Evolutionary conservation across 1,140 invertebrate genomes (phyloP).

Genomic region (Diorhabda sublineata): DNA sequence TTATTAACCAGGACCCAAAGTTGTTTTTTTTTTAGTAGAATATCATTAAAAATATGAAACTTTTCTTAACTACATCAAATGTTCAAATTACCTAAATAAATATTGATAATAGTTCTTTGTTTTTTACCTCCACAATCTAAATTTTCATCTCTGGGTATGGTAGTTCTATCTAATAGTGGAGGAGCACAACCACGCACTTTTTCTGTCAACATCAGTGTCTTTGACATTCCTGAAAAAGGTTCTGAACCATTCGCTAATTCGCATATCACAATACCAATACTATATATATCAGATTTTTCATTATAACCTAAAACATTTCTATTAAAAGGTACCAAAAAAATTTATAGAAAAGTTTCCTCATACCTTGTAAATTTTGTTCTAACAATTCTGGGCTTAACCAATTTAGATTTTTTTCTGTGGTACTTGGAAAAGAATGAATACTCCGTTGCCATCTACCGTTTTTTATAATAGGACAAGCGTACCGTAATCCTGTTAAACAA

Average conservation of each 20-base stretch:
- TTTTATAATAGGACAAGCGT: constrained; percentile 66
- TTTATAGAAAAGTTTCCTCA: not conserved
- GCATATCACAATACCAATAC: constrained; percentile 80
- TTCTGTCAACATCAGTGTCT: constrained; percentile 84
- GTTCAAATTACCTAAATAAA: not conserved
- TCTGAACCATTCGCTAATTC: constrained; percentile 86
- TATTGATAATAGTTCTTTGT: not conserved
- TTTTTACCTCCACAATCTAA: constrained; percentile 48
- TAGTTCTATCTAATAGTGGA: constrained; percentile 71
- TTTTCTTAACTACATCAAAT: too few species aligned
- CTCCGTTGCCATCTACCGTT: constrained; percentile 64
- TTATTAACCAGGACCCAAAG: too few species aligned
- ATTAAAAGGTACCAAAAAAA: not conserved
- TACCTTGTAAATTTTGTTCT: constrained; percentile 73
- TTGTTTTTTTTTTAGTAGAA: not conserved
- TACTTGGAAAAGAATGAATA: constrained; percentile 70
- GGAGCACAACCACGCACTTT: constrained; percentile 78
- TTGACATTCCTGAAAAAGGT: constrained; percentile 76
- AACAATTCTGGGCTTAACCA: constrained; percentile 90
- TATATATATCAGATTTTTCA: constrained; percentile 87
- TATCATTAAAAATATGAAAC: too few species aligned
- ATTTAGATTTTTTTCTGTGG: constrained; percentile 67
- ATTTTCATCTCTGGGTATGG: constrained; percentile 58
- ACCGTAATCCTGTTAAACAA: constrained; percentile 71
- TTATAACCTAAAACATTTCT: constrained; percentile 65